Conservation (phyloP, 2,113 vertebrate genomes). For the Cardinalis cardinalis region DNA sequence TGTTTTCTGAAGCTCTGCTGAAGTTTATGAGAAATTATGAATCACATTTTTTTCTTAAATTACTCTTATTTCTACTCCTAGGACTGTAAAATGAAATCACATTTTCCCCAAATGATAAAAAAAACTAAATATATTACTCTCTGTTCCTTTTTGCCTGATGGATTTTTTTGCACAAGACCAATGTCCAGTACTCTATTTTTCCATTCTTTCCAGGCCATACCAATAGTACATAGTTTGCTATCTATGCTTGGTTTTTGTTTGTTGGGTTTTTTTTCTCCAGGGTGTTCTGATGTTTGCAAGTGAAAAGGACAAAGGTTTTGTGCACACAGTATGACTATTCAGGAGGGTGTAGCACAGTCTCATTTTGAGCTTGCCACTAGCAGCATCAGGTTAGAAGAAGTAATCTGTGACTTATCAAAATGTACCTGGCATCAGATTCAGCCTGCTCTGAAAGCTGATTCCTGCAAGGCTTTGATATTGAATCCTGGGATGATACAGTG, state of each 20-base stretch:
- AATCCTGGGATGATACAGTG: background rate
- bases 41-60: background rate
- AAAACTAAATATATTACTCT: background rate
- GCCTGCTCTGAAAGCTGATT: background rate
- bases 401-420: background rate
- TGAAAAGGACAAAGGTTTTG: background rate
- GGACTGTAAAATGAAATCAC: background rate
- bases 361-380: background rate
- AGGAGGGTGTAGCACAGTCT: background rate
- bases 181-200: background rate
- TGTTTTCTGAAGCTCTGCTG: background rate
- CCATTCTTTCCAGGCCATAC: background rate
- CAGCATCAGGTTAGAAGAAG: background rate
- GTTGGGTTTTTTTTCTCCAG: background rate
- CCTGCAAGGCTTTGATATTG: background rate
- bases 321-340: background rate
- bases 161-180: background rate
- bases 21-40: background rate
- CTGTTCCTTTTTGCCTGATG: background rate
- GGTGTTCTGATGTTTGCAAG: background rate
- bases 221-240: background rate
- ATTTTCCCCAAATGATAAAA: background rate
- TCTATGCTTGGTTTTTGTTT: background rate
- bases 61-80: background rate
- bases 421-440: background rate